Evolutionary conservation across 1,140 invertebrate species (phyloP).

Genomic region (Heterodera carotae): DNA sequence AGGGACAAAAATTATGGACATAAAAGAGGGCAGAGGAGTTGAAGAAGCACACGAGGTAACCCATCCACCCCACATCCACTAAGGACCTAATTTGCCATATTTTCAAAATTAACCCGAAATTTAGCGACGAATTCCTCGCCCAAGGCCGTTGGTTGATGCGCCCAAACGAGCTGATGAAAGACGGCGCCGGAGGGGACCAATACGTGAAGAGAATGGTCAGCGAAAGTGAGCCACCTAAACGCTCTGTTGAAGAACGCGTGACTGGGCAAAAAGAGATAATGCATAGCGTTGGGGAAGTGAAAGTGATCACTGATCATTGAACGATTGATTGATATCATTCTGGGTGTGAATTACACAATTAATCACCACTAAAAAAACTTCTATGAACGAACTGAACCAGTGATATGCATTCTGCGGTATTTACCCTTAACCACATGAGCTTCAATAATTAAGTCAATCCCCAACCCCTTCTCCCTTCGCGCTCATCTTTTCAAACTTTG

Average conservation of each 20-base stretch:
- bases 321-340: no score
- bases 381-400: no score
- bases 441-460: no score
- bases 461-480: no score
- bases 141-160: constrained; percentile 18
- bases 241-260: constrained; percentile 29
- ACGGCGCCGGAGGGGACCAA: not conserved
- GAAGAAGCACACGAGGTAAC: not conserved
- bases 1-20: not conserved
- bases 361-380: no score
- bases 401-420: no score
- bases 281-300: not conserved
- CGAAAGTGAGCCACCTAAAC: constrained; percentile 31
- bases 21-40: not conserved
- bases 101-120: not conserved
- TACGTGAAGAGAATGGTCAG: constrained; percentile 20
- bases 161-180: not conserved
- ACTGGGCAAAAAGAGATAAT: constrained; percentile 6
- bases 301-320: not conserved
- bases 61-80: no score
- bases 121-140: not conserved
- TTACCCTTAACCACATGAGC: no score
- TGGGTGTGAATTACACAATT: no score
- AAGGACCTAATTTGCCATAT: not conserved
- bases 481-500: no score